Evolutionary conservation across 2,113 vertebrate species (phyloP).

Genomic region (Centropus bengalensis): DNA sequence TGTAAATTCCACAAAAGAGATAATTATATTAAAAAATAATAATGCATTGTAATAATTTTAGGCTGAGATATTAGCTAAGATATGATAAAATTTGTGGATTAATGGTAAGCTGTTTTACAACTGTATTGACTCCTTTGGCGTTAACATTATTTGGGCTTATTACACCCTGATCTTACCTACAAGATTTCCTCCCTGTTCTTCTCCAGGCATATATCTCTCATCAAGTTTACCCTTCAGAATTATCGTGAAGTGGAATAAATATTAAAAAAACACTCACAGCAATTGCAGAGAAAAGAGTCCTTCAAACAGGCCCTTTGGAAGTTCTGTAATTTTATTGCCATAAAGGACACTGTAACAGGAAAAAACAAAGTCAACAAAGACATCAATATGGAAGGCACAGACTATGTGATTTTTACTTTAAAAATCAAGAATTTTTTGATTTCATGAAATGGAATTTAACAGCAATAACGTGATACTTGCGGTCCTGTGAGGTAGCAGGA

Average conservation of each 20-base stretch:
- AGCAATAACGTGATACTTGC: neutral
- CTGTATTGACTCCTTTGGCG: neutral
- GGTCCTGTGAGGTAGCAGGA: neutral
- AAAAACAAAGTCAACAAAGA: neutral
- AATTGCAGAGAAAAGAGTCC: slow-evolving; percentile 95
- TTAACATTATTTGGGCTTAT: neutral
- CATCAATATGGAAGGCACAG: neutral
- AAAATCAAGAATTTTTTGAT: neutral
- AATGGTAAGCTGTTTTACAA: neutral
- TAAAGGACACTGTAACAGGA: slow-evolving; percentile 88
- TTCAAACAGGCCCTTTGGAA: slow-evolving; percentile 95
- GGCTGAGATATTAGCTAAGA: neutral
- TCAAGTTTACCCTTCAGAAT: neutral
- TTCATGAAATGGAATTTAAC: neutral
- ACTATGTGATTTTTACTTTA: neutral
- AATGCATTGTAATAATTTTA: neutral
- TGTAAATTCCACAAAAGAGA: neutral
- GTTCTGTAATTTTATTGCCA: slow-evolving; percentile 98
- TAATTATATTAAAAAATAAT: no score
- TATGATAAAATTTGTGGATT: neutral
- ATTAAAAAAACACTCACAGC: slow-evolving; percentile 85
- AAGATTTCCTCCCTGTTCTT: neutral
- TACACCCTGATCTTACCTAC: neutral
- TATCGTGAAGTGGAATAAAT: neutral
- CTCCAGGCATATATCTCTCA: neutral